Percentiles rank a stretch among this genome's conserved stretches.
These are phyloP conservation scores for Epirrita christyi DNA, from an alignment of 2,888 invertebrate genomes.

Conservation along the genomic window DNA sequence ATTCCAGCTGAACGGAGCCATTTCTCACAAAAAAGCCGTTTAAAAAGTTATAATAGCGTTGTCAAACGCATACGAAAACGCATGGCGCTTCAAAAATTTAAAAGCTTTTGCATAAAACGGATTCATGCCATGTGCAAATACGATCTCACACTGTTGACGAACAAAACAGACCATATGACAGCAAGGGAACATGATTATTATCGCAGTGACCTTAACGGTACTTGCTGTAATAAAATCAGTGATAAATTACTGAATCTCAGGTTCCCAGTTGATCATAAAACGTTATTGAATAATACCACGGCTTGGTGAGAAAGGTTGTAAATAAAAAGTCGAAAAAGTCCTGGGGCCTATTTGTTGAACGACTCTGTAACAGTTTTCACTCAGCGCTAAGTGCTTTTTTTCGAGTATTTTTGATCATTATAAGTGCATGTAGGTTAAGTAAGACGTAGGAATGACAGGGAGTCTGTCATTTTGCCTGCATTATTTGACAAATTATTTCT, in stretches of 20 bases:
- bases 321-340: constrained; percentile 51
- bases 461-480: no score
- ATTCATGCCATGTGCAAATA: no score
- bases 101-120: constrained; percentile 2
- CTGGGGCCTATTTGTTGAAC: constrained; percentile 41
- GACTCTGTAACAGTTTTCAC: constrained; percentile 12
- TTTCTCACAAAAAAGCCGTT: constrained; percentile 38
- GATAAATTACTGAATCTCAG: constrained; percentile 63
- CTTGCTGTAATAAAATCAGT: constrained; percentile 63
- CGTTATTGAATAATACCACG: constrained; percentile 74
- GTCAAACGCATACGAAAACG: constrained; percentile 26
- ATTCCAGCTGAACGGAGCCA: constrained; percentile 32
- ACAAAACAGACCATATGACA: constrained; percentile 14
- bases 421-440: no score
- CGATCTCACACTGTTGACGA: constrained; percentile 7
- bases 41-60: constrained; percentile 36
- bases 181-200: constrained; percentile 20
- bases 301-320: constrained; percentile 41
- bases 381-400: no score
- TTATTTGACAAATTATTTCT: no score
- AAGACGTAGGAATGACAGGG: no score
- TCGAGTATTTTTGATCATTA: no score
- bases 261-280: constrained; percentile 69
- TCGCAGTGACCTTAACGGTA: constrained; percentile 36
- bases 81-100: constrained; percentile 6